Evolutionary conservation across 2,797 vertebrate species (phyloP), one percentile per base, ranked within the genome.

Genomic region (Periparus ater): DNA sequence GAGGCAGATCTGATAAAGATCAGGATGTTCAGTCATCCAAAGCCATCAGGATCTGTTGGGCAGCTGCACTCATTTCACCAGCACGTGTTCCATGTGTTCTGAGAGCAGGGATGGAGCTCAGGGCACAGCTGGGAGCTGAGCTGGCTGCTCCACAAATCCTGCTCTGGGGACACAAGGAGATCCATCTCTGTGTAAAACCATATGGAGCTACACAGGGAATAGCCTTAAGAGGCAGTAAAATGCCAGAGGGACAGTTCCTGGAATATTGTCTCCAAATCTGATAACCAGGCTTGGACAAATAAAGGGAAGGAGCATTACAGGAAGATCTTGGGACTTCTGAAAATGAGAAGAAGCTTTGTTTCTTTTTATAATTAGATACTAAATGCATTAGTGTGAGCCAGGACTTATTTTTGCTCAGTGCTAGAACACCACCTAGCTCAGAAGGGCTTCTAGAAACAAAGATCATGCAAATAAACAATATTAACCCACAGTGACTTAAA

Each of bases 371-470:
- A 83, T 71, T 36, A 66, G 34, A 73, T 26, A 10, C 15, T 70
- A 78, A 91, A 84, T 26, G 16, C 16, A 11, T 42, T 34, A 76
- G 16, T 42, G 61, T 1, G 18, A 32, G 5, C 65, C 75, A 63
- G 75, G 34, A 80, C 13, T 36, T 87, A 44, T 65, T 88, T 93
- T 77, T 80, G 47, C 76, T 61, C 58, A 13, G 34, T 92, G 61
- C 40, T 85, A 34, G 57, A 73, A 54, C 68, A 80, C 15, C 32
- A 83, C 36, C 47, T 26, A 50, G 34, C 53, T 85, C 50, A 2
- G 38, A 88, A 91, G 40, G 42, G 36, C 54, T 83, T 86, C 90
- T 80, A 85, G 53, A 71, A 92, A 89, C 34, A 45, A 89, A 54
- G 36, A 32, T 36, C 23, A 79, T 7, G 18, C 53, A 83, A 93